Evolutionary conservation across 2,888 invertebrate genomes (phyloP).

Genomic region (Embidobia sp.): DNA sequence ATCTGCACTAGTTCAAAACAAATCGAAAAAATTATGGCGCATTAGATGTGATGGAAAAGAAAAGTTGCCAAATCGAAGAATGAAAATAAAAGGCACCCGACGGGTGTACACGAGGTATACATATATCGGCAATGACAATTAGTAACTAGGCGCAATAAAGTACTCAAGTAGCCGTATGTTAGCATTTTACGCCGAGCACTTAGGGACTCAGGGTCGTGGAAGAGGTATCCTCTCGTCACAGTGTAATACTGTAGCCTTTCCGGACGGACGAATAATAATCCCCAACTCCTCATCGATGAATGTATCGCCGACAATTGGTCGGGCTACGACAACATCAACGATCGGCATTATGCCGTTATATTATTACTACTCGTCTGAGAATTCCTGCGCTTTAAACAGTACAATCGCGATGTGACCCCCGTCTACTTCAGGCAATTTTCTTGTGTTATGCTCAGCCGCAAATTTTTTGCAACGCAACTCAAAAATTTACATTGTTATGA

Average conservation of each 20-base stretch:
- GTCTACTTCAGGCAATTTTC: too few relatives aligned
- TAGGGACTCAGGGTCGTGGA: slow-evolving; percentile 61
- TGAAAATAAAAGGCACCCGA: too few relatives aligned
- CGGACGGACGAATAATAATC: slow-evolving; percentile 79
- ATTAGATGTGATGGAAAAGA: too few relatives aligned
- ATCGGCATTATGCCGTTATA: slow-evolving; percentile 59
- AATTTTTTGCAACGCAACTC: too few relatives aligned
- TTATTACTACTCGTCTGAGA: slow-evolving; percentile 64
- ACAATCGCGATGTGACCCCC: slow-evolving; percentile 53
- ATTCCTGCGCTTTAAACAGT: slow-evolving; percentile 77
- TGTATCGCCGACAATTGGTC: slow-evolving; percentile 45
- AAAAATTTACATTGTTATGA: too few relatives aligned
- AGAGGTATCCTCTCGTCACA: slow-evolving; percentile 70
- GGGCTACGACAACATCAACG: slow-evolving; percentile 63
- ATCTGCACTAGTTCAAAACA: too few relatives aligned
- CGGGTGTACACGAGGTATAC: too few relatives aligned
- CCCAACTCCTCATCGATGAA: slow-evolving; percentile 55
- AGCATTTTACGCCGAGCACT: slow-evolving; percentile 67
- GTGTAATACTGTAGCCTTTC: slow-evolving; percentile 80
- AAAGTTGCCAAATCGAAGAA: too few relatives aligned
- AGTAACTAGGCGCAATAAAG: slow-evolving; percentile 78
- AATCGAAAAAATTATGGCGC: too few relatives aligned
- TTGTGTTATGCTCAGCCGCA: too few relatives aligned
- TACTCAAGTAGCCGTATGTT: slow-evolving; percentile 79
- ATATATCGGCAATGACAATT: slow-evolving; percentile 74